Conservation (phyloP, 2,888 invertebrate species). For the Scrobipalpa atriplicella region DNA sequence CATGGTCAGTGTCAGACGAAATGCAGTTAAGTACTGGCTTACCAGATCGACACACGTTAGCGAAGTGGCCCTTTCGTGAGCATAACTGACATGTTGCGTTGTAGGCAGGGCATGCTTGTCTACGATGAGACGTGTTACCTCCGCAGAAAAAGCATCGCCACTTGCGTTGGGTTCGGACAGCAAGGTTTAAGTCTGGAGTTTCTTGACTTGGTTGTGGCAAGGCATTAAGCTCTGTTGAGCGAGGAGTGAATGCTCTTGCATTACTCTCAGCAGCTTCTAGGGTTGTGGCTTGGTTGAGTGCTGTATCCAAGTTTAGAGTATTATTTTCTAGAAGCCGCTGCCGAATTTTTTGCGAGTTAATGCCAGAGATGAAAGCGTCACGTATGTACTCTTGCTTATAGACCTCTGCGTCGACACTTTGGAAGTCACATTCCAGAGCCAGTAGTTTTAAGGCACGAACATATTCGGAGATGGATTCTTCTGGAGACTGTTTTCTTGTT, state of each 20-base stretch:
- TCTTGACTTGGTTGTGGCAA: neutral
- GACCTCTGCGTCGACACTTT: neutral
- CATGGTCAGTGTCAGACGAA: neutral
- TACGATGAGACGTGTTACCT: neutral
- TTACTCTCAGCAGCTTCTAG: neutral
- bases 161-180: no score
- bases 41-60: neutral
- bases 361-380: slow-evolving; percentile 1
- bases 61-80: neutral
- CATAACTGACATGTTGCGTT: neutral
- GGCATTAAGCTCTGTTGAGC: neutral
- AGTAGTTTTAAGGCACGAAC: neutral
- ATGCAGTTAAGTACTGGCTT: no score
- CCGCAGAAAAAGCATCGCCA: slow-evolving; percentile 8
- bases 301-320: neutral
- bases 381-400: neutral
- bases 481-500: slow-evolving; percentile 7
- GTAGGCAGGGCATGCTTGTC: neutral
- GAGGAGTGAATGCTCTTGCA: neutral
- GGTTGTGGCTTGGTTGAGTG: neutral
- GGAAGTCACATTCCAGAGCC: neutral
- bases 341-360: neutral
- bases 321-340: neutral
- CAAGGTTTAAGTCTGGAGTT: neutral
- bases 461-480: neutral